Conservation (phyloP, 1,140 invertebrate species). For the Papilio helenus region DNA sequence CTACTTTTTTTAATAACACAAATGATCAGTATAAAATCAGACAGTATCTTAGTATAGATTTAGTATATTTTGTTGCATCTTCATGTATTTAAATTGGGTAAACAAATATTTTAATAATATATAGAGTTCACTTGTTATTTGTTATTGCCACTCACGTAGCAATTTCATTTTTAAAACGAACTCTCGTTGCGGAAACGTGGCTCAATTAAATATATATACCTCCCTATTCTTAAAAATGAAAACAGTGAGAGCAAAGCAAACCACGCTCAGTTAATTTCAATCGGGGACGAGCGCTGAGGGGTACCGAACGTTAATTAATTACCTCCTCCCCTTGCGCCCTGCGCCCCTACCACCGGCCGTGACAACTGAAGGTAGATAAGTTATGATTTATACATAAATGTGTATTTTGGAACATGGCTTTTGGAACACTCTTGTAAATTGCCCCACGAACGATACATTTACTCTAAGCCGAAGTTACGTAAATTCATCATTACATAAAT, state of each 20-base stretch:
- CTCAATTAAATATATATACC: slow-evolving; percentile 30
- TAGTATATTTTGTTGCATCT: neutral
- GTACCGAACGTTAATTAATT: slow-evolving; percentile 60
- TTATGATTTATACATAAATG: slow-evolving; percentile 40
- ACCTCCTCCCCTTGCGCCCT: slow-evolving; percentile 32
- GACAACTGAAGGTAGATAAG: slow-evolving; percentile 62
- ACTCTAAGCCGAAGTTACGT: neutral
- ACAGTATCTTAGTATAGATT: neutral
- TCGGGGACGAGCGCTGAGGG: slow-evolving; percentile 51
- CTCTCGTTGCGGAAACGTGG: slow-evolving; percentile 1
- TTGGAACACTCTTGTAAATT: slow-evolving; percentile 5
- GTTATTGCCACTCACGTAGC: neutral
- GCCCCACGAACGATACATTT: neutral
- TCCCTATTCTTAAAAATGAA: slow-evolving; percentile 52
- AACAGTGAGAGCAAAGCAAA: slow-evolving; percentile 51
- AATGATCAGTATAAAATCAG: neutral
- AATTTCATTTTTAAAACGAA: slow-evolving; percentile 12
- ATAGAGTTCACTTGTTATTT: neutral
- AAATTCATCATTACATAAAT: neutral
- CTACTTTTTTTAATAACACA: neutral
- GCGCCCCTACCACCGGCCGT: slow-evolving; percentile 48
- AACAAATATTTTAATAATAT: neutral
- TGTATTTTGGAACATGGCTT: slow-evolving; percentile 22
- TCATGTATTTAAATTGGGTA: neutral
- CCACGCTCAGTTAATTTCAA: slow-evolving; percentile 63